A percentile compares a stretch with the other conserved stretches of the same genome.
Evolutionary conservation across 2,113 vertebrate genomes (phyloP).

Genomic region (Astur gentilis): DNA sequence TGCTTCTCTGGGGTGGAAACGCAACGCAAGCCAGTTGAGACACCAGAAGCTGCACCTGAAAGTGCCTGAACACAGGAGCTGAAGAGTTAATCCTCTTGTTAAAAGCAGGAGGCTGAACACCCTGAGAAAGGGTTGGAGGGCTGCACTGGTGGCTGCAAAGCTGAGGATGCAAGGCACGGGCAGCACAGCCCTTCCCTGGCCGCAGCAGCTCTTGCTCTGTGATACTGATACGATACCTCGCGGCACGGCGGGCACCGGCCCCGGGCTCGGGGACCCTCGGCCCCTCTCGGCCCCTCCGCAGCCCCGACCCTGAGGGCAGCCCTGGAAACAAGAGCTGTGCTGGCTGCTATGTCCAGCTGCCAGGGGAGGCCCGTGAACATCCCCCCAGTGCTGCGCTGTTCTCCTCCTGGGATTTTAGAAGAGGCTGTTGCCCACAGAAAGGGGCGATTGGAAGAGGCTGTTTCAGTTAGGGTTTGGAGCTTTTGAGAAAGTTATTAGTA

Average conservation of each 20-base stretch:
- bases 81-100: background rate
- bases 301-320: rapidly evolving
- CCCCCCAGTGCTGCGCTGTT: background rate
- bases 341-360: background rate
- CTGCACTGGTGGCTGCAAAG: background rate
- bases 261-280: no score
- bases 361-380: background rate
- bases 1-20: background rate
- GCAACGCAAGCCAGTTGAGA: background rate
- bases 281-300: no score
- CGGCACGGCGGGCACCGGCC: background rate
- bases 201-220: background rate
- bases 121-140: background rate
- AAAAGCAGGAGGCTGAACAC: background rate
- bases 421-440: background rate
- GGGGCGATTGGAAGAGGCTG: background rate
- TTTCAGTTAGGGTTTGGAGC: background rate
- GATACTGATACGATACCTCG: background rate
- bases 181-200: rapidly evolving
- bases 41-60: background rate
- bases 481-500: background rate
- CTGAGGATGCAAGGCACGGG: rapidly evolving
- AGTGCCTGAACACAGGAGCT: background rate
- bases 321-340: rapidly evolving
- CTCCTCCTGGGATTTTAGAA: background rate